Base-by-base conservation (phyloP, 2,113 vertebrate genomes). In the Campylomormyrus numenius region DNA sequence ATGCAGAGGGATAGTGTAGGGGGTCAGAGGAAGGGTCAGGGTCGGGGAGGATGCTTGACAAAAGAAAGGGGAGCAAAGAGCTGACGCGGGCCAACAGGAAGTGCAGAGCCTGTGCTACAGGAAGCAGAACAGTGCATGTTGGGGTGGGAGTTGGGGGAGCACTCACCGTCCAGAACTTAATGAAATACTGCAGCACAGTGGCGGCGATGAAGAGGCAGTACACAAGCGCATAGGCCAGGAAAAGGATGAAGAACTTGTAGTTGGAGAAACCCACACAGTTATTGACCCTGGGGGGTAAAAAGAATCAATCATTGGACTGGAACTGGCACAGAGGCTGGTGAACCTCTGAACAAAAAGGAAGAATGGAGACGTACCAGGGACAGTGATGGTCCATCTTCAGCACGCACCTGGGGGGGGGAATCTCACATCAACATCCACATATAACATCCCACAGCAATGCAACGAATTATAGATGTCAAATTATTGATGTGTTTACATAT, bases 321-420 rank as follows among this genome's bases (percentile, higher is more conserved):
- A 19, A 56, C 13, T 56, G 50, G 50, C 49, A 50, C 85, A 27
- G 13, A 19, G 85, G 7, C 13, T 17, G 27, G 27, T 53, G 86
- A 17, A 87, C 9, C 86, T 56, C 86, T 35, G 13, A 53, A 15
- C 27, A 88, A 19, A 19, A 2, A 48, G 85, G 48, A 87, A 35
- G 27, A 24, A 87, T 0, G 5, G 10, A 52, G 35, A 88, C 52
- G 9, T 96, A 99, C 98, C 98, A 99, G 49, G 98, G 98, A 93
- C 98, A 99, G 93, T 99, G 98, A 94, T 99, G 98, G 93, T 99
- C 98, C 98, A 99, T 99, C 95, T 99, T 99, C 93, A 99, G 93
- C 83, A 99, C 95, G 95, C 98, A 99, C 95, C 98, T 99, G 70
- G 89, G 0, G 95, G 35, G 24, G 50, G 48, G 53, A 24, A 48